Base-by-base conservation (phyloP, 2,797 vertebrate species). In the Cossypha heuglini region DNA sequence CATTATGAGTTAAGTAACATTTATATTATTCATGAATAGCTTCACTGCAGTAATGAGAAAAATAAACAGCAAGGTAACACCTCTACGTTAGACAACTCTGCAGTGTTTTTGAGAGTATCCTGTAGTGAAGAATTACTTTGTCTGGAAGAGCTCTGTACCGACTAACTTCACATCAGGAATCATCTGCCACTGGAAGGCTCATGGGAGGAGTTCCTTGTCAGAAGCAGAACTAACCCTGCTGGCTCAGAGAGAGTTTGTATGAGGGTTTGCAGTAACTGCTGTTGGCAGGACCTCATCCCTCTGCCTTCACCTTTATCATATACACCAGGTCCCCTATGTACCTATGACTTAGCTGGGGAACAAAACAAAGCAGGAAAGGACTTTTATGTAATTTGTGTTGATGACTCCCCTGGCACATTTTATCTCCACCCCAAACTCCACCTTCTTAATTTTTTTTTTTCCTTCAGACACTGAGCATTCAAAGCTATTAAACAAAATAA, bases 261-360 rank as follows among this genome's bases (percentile, higher is more conserved):
- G 40, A 72, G 31, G 38, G 7, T 22, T 49, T 13, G 24, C 29
- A 49, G 68, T 24, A 80, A 68, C 38, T 81, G 46, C 5, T 77
- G 19, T 2, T 81, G 66, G 55, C 69, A 84, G 73, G 73, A 69
- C 11, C 9, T 68, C 20, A 38, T 14, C 38, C 38, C 54, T 29
- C 37, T 78, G 42, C 40, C 40, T 68, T 42, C 66, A 75, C 31
- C 51, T 61, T 69, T 73, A 28, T 26, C 1, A 0, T 1, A 49
- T 0, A 43, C n/a, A 31, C 21, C 81, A 64, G 9, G 26, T 31
- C 33, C 12, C 33, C 42, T 10, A 3, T 4, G 5, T 7, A 4
- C 4, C 46, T 28, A 6, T 42, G 58, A n/a, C 46, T 74, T 51
- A 71, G 19, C 42, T 62, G 35, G 55, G 21, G 16, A 1, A 54